These are phyloP conservation scores for Papilio helenus DNA, from an alignment of 1,140 invertebrate species.

Conservation along the genomic window DNA sequence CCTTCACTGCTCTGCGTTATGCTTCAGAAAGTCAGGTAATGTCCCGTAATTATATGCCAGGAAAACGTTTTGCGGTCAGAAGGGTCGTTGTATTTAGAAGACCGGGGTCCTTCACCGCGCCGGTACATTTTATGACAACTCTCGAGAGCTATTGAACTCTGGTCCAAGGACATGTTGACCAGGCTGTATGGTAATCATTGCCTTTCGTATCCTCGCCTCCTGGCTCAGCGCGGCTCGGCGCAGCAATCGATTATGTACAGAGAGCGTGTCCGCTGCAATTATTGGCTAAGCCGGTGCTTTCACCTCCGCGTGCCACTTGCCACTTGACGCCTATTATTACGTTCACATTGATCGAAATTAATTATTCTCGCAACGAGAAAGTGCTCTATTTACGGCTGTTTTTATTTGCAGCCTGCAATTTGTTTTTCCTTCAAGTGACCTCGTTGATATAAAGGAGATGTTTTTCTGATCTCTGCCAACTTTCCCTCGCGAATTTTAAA, in stretches of 20 bases:
- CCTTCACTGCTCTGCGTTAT: not conserved
- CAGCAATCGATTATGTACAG: not conserved
- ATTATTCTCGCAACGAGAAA: constrained; percentile 20
- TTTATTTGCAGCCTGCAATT: not conserved
- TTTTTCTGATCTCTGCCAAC: constrained; percentile 4
- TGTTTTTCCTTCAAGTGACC: not conserved
- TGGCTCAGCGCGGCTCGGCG: not conserved
- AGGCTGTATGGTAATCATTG: not conserved
- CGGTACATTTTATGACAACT: not conserved
- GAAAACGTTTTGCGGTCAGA: not conserved
- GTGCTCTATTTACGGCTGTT: constrained; percentile 1
- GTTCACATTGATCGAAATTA: constrained; percentile 14
- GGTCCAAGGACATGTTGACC: not conserved
- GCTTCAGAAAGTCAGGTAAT: not conserved
- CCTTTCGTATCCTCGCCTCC: not conserved
- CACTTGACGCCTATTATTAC: constrained; percentile 20
- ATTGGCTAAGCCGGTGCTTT: constrained; percentile 3
- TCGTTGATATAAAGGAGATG: not conserved
- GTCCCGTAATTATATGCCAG: not conserved
- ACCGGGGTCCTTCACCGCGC: not conserved
- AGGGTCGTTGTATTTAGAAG: not conserved
- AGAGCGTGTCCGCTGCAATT: constrained; percentile 18
- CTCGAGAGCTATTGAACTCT: not conserved
- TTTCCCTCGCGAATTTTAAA: not conserved
- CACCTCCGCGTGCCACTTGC: constrained; percentile 24